These are phyloP conservation scores for Mnemiopsis leidyi DNA, from an alignment of 37 sponge, comb jelly and placozoan species.

Conservation along the genomic window DNA sequence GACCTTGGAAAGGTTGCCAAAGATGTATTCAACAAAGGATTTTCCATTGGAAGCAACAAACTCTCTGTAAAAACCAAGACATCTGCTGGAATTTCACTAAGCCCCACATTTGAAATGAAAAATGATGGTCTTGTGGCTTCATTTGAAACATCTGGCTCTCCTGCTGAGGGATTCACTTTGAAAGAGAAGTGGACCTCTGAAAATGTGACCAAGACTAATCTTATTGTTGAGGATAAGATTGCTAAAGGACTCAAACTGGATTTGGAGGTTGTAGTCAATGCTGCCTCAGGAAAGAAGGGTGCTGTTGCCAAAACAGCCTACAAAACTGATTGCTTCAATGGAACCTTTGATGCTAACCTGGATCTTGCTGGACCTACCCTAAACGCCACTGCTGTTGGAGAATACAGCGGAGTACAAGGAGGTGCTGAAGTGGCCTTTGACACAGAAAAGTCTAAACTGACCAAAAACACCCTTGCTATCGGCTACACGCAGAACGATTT, in stretches of 20 bases:
- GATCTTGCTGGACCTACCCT: conserved; percentile 53
- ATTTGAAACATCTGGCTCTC: conserved; percentile 40
- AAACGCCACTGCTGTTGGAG: conserved; percentile 43
- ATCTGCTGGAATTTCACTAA: neutral
- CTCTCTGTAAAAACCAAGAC: conserved; percentile 31
- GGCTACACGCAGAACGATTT: conserved; percentile 23
- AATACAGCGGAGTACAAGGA: conserved; percentile 49
- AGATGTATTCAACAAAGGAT: conserved; percentile 63
- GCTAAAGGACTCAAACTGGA: conserved; percentile 33
- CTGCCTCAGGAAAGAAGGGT: conserved; percentile 7
- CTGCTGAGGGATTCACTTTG: conserved; percentile 34
- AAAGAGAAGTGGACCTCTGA: conserved; percentile 60
- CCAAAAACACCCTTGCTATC: conserved; percentile 16
- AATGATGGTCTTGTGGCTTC: neutral
- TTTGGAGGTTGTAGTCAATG: conserved; percentile 26
- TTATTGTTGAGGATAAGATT: conserved; percentile 40
- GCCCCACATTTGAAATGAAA: conserved; percentile 1
- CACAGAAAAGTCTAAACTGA: conserved; percentile 29
- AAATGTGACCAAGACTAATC: conserved; percentile 46
- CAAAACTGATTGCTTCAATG: conserved; percentile 30
- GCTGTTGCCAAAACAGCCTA: conserved; percentile 40
- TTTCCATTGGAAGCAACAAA: conserved; percentile 47
- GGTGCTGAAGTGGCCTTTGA: conserved; percentile 35
- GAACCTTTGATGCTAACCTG: conserved; percentile 49
- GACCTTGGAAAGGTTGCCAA: conserved; percentile 58